Percentiles rank a stretch among this genome's conserved stretches.
Evolutionary conservation across 2,113 vertebrate species (phyloP).

Genomic region (Indicator indicator): DNA sequence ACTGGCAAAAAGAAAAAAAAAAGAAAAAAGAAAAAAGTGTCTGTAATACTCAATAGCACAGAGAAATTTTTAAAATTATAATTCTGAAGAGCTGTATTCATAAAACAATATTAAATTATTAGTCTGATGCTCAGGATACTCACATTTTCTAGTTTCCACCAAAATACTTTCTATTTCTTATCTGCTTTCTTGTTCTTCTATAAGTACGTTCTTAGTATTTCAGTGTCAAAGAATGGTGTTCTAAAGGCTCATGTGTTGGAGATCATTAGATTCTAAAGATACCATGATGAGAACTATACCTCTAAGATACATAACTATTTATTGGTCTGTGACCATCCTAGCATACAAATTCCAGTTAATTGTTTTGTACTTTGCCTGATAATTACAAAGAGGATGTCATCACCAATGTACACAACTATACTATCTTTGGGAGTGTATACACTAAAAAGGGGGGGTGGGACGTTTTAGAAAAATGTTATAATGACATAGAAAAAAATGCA

Average conservation of each 20-base stretch:
- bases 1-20: no score
- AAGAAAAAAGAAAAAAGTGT: background rate
- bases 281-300: background rate
- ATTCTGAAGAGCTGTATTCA: background rate
- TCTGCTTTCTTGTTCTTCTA: background rate
- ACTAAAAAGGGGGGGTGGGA: background rate
- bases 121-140: background rate
- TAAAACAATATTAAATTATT: background rate
- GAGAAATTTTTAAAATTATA: background rate
- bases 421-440: rapidly evolving
- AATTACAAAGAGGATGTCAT: background rate
- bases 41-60: background rate
- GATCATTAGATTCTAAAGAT: background rate
- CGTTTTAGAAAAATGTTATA: background rate
- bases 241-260: background rate
- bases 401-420: background rate
- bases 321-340: background rate
- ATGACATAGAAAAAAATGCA: background rate
- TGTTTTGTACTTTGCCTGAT: background rate
- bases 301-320: background rate
- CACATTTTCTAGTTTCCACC: background rate
- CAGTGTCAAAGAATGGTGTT: background rate
- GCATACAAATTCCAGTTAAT: background rate
- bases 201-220: background rate
- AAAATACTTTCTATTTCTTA: background rate